Evolutionary conservation across 2,797 vertebrate genomes (phyloP).

Genomic region (Lepilemur septentrionalis): DNA sequence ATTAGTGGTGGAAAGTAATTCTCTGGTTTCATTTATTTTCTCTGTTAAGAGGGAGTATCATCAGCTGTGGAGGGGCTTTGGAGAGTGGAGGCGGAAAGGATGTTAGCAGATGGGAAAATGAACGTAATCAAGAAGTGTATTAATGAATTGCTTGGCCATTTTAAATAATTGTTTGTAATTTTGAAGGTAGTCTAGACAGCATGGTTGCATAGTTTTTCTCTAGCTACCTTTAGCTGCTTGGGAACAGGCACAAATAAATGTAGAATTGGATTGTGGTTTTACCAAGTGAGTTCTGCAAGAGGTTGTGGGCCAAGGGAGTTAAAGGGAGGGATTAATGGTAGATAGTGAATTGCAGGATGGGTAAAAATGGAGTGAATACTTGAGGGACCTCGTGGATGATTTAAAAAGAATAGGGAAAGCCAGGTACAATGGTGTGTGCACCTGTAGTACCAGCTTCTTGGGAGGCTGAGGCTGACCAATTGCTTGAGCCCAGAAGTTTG

Average conservation of each 20-base stretch:
- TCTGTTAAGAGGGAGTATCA: not conserved
- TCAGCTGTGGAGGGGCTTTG: not conserved
- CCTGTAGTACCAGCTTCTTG: not conserved
- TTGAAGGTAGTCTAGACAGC: not conserved
- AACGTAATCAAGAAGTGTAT: not conserved
- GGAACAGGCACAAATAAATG: not conserved
- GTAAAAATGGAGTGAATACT: not conserved
- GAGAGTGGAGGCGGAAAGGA: not conserved
- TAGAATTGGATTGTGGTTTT: not conserved
- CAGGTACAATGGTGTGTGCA: not conserved
- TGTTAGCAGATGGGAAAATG: not conserved
- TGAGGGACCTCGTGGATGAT: not conserved
- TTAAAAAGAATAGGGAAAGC: conserved; percentile 22
- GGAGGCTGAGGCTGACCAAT: not conserved
- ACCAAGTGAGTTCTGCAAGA: not conserved
- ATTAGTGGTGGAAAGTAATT: not conserved
- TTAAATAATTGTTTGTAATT: conserved; percentile 5
- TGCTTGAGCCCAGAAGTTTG: not conserved
- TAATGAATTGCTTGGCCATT: not conserved
- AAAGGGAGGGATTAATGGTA: not conserved
- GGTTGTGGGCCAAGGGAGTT: not conserved
- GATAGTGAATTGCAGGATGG: not conserved
- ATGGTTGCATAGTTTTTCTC: not conserved
- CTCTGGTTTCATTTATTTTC: not conserved
- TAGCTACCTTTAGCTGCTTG: not conserved